Evolutionary conservation across 2,797 vertebrate species (phyloP).

Genomic region (Karalla daura): DNA sequence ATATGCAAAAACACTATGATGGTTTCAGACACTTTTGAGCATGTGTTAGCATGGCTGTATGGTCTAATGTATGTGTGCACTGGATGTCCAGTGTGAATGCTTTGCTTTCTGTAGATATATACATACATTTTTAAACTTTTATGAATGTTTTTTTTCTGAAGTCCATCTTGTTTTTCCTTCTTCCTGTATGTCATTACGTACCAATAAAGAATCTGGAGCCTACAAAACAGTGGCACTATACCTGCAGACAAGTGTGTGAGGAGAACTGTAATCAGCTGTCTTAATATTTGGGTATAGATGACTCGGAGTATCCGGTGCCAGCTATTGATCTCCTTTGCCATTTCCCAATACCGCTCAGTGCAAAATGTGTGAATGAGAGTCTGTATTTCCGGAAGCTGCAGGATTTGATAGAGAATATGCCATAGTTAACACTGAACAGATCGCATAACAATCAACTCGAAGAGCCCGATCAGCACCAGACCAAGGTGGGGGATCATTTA

Average conservation of each 20-base stretch:
- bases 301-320: conserved; percentile 43
- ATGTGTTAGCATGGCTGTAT: no score
- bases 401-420: conserved; percentile 37
- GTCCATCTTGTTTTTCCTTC: no score
- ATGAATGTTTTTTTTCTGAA: no score
- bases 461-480: conserved; percentile 46
- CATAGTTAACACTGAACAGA: conserved; percentile 38
- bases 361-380: conserved; percentile 51
- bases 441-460: conserved; percentile 52
- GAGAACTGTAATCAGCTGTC: conserved; percentile 26
- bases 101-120: no score
- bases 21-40: no score
- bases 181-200: no score
- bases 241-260: conserved; percentile 8
- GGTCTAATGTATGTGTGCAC: no score
- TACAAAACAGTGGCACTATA: conserved; percentile 18
- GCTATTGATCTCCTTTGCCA: conserved; percentile 38
- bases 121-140: no score
- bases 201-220: no score
- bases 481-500: conserved; percentile 42
- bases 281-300: conserved; percentile 36
- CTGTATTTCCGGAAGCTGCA: conserved; percentile 38
- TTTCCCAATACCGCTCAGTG: conserved; percentile 42
- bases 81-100: no score
- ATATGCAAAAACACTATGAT: no score